These are phyloP conservation scores for Albula glossodonta DNA, from an alignment of 2,113 vertebrate species.

Conservation along the genomic window DNA sequence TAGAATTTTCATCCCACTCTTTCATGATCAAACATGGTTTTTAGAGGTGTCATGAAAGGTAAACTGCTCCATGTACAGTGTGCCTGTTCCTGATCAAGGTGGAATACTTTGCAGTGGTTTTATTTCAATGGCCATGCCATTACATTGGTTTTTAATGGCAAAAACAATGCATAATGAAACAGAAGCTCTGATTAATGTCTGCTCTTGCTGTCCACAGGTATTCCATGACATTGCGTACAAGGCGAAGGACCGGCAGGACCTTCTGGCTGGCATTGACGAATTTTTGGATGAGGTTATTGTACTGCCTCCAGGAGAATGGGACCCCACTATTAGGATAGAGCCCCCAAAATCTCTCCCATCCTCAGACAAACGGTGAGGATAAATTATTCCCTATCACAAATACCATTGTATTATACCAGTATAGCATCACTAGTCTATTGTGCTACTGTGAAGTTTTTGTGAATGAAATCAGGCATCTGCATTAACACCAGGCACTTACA, in stretches of 20 bases:
- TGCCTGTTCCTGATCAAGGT: too few species aligned
- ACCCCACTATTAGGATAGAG: slow-evolving; percentile 95
- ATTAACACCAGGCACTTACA: neutral
- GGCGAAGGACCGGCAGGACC: slow-evolving; percentile 92
- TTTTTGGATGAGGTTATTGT: slow-evolving; percentile 98
- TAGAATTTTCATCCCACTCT: neutral
- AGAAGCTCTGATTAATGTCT: slow-evolving; percentile 13
- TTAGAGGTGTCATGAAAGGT: neutral
- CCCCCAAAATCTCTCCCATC: slow-evolving; percentile 93
- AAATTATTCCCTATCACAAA: neutral
- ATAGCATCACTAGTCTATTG: neutral
- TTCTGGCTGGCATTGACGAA: slow-evolving; percentile 94
- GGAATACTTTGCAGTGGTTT: too few species aligned
- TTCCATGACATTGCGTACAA: slow-evolving; percentile 99
- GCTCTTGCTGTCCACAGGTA: slow-evolving; percentile 70
- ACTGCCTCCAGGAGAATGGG: slow-evolving; percentile 97
- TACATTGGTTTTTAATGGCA: neutral
- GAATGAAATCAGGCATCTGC: neutral
- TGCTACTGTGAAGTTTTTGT: neutral
- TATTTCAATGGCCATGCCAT: neutral
- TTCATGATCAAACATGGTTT: neutral
- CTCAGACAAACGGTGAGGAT: slow-evolving; percentile 91
- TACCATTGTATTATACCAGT: neutral
- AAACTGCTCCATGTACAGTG: neutral
- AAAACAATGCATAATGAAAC: neutral